Evolutionary conservation across 2,113 vertebrate genomes (phyloP), one percentile per base, ranked within the genome.

Genomic region (Craseonycteris thonglongyai): DNA sequence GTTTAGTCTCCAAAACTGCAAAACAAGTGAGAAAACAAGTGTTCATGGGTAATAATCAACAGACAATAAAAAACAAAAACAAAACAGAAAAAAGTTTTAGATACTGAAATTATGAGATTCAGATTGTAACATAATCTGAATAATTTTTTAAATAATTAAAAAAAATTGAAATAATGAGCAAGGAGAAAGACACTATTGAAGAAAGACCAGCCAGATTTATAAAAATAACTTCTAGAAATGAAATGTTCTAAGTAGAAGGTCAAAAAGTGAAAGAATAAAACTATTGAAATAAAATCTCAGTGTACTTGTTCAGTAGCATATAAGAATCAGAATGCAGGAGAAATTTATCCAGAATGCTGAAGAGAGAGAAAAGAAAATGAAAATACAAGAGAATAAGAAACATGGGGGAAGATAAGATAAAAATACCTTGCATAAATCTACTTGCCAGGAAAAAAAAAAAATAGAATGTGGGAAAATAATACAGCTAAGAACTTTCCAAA

Each of bases 231-330:
- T 79, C 59, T 51, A 91, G 59, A 88, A 90, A 94, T 80, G 61
- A 92, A 66, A 72, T 66, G 68, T 88, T 92, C 87, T 92, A 93
- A 89, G 87, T 35, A 92, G 83, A 95, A 84, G 86, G 83, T 89
- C 33, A 94, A 88, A 33, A 71, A 82, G 22, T 61, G 16, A 94
- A 88, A 95, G 92, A 82, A 80, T 76, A 94, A 95, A 92, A 93
- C 33, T 35, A 63, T 24, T 15, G 54, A 94, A 95, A 86, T 72
- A 89, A 94, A 95, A 93, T 35, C 14, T 65, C 45, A 30, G 19
- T 45, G 35, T 54, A 63, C 51, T 54, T 47, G 56, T 89, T 90
- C 24, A 88, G 58, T 69, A 42, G 28, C 26, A 79, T 65, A 84
- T 91, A n/a, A 93, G 69, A 88, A 49, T 6, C 42, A 18, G 54